phyloP scores from a whole-genome alignment of 2,113 vertebrate genomes.

The Alligator sinensis region DNA sequence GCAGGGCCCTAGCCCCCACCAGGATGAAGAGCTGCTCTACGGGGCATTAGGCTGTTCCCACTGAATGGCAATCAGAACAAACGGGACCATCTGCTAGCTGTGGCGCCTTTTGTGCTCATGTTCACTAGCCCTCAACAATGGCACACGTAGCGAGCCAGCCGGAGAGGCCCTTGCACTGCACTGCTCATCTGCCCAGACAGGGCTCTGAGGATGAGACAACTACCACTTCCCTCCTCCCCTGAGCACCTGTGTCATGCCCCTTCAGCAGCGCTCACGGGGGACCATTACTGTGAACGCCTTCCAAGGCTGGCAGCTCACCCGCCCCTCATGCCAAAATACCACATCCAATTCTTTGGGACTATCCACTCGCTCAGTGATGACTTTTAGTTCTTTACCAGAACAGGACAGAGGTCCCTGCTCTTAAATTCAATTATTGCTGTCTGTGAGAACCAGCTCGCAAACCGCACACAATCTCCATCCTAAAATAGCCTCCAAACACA shows the following conservation, averaged over 20 bases:
- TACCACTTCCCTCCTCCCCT: not conserved
- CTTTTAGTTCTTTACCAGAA: not conserved
- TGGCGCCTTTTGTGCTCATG: no score
- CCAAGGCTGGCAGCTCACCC: not conserved
- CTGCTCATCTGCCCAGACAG: not conserved
- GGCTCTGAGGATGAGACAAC: not conserved
- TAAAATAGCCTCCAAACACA: rapidly evolving
- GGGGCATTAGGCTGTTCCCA: no score
- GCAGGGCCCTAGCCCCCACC: no score
- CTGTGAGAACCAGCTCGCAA: not conserved
- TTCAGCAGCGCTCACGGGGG: not conserved
- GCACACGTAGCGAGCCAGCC: not conserved
- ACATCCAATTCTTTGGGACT: not conserved
- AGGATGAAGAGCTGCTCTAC: no score
- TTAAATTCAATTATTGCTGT: not conserved
- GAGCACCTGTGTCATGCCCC: not conserved
- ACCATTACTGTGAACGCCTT: not conserved
- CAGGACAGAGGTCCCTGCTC: not conserved
- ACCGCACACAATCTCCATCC: not conserved
- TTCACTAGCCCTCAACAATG: not conserved
- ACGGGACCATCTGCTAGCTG: no score
- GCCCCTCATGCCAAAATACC: not conserved
- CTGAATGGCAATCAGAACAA: no score
- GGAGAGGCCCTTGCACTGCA: not conserved
- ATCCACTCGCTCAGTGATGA: not conserved